phyloP scores from a whole-genome alignment of 2,797 vertebrate genomes.

The Mormyrops boulengeri region DNA sequence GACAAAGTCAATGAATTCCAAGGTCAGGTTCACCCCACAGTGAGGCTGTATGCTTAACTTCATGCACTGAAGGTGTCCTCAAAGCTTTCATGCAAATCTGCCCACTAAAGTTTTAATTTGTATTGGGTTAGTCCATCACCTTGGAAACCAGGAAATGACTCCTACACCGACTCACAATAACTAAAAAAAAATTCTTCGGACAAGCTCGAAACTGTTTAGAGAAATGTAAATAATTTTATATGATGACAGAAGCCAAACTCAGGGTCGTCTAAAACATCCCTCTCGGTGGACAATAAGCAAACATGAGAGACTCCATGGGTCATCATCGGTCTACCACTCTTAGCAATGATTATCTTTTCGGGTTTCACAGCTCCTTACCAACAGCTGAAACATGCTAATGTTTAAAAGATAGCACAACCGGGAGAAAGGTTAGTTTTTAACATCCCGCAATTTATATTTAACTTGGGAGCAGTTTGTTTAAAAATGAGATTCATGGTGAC shows the following conservation, averaged over 20 bases:
- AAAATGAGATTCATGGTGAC: neutral
- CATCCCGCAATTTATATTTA: neutral
- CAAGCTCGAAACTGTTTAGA: neutral
- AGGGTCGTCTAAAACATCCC: neutral
- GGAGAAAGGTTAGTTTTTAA: neutral
- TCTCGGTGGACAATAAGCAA: neutral
- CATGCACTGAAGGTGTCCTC: neutral
- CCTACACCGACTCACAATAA: neutral
- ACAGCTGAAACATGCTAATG: neutral
- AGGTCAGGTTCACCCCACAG: slow-evolving; percentile 9
- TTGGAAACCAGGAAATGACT: neutral
- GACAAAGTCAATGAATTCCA: slow-evolving; percentile 7
- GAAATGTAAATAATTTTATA: neutral
- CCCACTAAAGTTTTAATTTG: neutral
- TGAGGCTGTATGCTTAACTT: neutral
- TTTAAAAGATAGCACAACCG: neutral
- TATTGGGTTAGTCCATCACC: neutral
- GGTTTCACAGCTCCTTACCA: neutral
- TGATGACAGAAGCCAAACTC: neutral
- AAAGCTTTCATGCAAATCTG: neutral
- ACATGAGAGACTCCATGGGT: neutral
- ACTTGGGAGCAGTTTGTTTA: neutral
- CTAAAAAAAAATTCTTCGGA: neutral
- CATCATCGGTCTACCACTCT: neutral
- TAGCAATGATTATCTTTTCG: neutral